Evolutionary conservation across 2,888 invertebrate species (phyloP), one percentile per base, ranked within the genome.

Genomic region (Coecobrya sp.): DNA sequence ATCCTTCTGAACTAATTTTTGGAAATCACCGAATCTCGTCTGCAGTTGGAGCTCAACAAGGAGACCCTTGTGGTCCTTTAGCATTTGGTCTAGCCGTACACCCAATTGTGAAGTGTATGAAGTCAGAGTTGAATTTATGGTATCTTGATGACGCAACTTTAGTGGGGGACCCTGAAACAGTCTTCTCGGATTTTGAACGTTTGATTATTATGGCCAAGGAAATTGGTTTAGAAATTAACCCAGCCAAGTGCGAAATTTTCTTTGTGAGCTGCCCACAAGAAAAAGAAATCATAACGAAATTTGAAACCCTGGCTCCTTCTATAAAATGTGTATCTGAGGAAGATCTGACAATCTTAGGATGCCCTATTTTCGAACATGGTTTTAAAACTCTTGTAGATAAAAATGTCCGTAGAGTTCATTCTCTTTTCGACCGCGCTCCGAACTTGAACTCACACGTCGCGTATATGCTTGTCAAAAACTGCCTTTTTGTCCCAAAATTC

Each of bases 111-210:
- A 2, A 42, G 1, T 1, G 3, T 8, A 4, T 86, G 13, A 13
- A 7, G 1, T 68, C 82, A 5, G 79, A 86, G 49, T 45, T 93
- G 0, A 93, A 93, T 19, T 0, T 86, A 8, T 93, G 84, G 87
- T 91, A 93, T 52, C 68, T 93, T 22, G 91, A 93, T 36, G 93
- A 93, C 45, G 92, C 86, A 0, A 86, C 86, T 0, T n/a, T 92
- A 19, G 76, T 62, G 1, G 89, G 42, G 1, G 13, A n/a, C 13
- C 36, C 65, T 0, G 81, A 73, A 1, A 16, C 11, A 0, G 82
- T 92, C 8, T 16, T 89, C 0, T 3, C 27, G 10, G 92, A 79
- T 45, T 84, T 92, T 25, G 7, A 62, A 49, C 19, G 4, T 1
- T 3, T 92, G 1, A 85, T 79, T 1, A 25, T 25, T 13, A 22